Evolutionary conservation across 2,888 invertebrate genomes (phyloP).

Genomic region (Apotomis capreana): DNA sequence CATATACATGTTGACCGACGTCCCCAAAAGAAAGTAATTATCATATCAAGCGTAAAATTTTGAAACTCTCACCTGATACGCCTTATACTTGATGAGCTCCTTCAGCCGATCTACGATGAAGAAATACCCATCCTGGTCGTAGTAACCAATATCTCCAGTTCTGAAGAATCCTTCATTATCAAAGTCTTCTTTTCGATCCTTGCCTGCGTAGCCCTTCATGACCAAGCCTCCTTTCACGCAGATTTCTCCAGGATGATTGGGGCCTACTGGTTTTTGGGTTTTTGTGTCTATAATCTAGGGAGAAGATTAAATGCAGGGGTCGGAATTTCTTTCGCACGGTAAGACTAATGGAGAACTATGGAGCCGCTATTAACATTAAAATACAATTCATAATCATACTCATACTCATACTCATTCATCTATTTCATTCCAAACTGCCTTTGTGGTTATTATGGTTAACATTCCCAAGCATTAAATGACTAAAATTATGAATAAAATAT

Average conservation of each 20-base stretch:
- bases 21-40: no score
- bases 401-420: no score
- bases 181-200: conserved; percentile 80
- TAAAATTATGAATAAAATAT: no score
- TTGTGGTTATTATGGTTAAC: no score
- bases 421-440: no score
- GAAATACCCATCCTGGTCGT: conserved; percentile 65
- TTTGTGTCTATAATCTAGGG: conserved; percentile 81
- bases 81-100: conserved; percentile 75
- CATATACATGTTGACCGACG: no score
- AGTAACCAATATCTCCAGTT: conserved; percentile 81
- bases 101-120: conserved; percentile 70
- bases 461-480: no score
- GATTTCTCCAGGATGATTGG: conserved; percentile 89
- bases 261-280: conserved; percentile 84
- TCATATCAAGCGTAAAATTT: no score
- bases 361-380: no score
- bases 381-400: no score
- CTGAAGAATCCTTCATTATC: conserved; percentile 91
- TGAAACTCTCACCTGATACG: conserved; percentile 61
- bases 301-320: neutral
- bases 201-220: conserved; percentile 90
- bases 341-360: no score
- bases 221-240: conserved; percentile 89
- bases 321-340: no score